Conservation (phyloP, 1,140 invertebrate genomes). For the Pseudomyrmex concolor region DNA sequence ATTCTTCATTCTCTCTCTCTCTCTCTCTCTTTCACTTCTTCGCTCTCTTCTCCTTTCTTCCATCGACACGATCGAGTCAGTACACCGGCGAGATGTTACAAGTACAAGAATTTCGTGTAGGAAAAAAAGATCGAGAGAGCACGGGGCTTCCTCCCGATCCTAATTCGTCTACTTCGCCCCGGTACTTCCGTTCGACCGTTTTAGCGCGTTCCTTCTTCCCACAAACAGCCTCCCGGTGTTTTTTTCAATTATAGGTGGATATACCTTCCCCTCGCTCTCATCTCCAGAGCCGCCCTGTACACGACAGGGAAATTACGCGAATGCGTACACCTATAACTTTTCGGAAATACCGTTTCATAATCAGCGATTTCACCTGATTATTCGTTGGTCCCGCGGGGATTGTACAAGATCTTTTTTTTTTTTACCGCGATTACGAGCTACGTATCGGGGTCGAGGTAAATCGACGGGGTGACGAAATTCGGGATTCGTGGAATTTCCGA, state of each 20-base stretch:
- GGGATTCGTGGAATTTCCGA: slow-evolving; percentile 71
- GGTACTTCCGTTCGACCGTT: slow-evolving; percentile 73
- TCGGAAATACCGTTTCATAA: slow-evolving; percentile 31
- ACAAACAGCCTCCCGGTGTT: slow-evolving; percentile 41
- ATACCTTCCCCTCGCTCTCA: neutral
- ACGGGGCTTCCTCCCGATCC: slow-evolving; percentile 71
- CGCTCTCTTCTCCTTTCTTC: slow-evolving; percentile 54
- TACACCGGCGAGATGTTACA: slow-evolving; percentile 73
- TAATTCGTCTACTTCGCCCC: slow-evolving; percentile 73
- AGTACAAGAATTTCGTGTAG: slow-evolving; percentile 76
- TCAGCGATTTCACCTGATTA: slow-evolving; percentile 23
- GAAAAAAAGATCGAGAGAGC: slow-evolving; percentile 60
- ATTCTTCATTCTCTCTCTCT: slow-evolving; percentile 43
- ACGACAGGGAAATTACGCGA: neutral
- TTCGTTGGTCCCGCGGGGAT: neutral
- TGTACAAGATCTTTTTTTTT: slow-evolving; percentile 7
- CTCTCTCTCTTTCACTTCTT: slow-evolving; percentile 41
- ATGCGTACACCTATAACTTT: slow-evolving; percentile 4
- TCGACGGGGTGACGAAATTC: slow-evolving; percentile 30
- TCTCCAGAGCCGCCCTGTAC: slow-evolving; percentile 22
- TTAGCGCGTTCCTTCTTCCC: slow-evolving; percentile 45
- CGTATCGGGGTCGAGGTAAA: slow-evolving; percentile 17
- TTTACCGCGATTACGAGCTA: neutral
- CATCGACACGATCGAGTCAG: slow-evolving; percentile 71
- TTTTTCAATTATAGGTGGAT: slow-evolving; percentile 53